Percentiles rank a stretch among this genome's conserved stretches.
Conservation (phyloP, 2,797 vertebrate species). For the Cryptoblepharus egeriae region DNA sequence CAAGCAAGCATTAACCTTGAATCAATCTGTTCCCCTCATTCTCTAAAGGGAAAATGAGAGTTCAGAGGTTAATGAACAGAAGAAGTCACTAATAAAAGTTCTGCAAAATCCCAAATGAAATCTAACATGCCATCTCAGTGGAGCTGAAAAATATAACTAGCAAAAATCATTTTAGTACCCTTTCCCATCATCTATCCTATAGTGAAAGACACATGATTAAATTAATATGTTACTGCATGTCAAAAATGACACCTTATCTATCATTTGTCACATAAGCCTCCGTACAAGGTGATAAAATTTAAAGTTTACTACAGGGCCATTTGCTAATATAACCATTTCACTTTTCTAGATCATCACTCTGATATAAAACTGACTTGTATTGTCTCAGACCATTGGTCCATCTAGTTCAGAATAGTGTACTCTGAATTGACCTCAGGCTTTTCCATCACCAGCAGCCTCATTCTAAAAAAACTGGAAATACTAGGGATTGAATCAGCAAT, state of each 20-base stretch:
- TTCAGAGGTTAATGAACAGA: conserved; percentile 67
- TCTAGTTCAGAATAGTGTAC: too few relatives aligned
- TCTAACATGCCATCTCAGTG: conserved; percentile 14
- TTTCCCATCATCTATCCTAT: conserved; percentile 22
- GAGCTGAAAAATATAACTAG: conserved; percentile 42
- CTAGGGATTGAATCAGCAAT: too few relatives aligned
- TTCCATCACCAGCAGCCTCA: too few relatives aligned
- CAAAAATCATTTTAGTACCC: conserved; percentile 23
- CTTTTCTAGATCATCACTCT: not conserved
- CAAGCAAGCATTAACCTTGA: conserved; percentile 65
- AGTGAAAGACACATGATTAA: conserved; percentile 38
- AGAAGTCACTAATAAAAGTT: conserved; percentile 52
- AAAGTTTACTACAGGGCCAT: conserved; percentile 40
- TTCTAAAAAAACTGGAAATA: too few relatives aligned
- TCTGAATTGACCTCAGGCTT: too few relatives aligned
- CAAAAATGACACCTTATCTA: conserved; percentile 27
- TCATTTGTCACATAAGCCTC: conserved; percentile 18
- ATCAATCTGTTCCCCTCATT: conserved; percentile 31
- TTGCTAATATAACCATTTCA: conserved; percentile 47
- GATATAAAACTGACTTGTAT: not conserved
- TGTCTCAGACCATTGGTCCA: too few relatives aligned
- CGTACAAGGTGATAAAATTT: conserved; percentile 37
- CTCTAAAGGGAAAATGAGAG: conserved; percentile 52
- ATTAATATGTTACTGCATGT: conserved; percentile 56
- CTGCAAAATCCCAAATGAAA: conserved; percentile 36